A percentile compares a stretch with the other conserved stretches of the same genome.
phyloP scores from a whole-genome alignment of 2,113 vertebrate species.

The Gnathonemus longibarbis region DNA sequence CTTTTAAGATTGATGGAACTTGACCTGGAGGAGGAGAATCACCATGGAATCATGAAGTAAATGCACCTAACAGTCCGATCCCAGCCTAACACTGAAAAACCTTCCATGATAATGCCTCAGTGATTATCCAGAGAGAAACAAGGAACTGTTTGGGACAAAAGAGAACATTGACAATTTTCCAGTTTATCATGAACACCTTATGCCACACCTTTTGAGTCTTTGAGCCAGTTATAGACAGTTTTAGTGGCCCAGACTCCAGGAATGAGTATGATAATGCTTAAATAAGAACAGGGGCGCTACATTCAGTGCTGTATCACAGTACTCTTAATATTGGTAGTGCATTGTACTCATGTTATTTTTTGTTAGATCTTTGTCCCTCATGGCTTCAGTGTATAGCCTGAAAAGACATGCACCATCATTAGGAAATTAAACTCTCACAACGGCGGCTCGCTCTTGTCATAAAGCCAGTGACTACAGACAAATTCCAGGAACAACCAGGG shows the following conservation, averaged over 20 bases:
- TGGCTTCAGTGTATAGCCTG: not conserved
- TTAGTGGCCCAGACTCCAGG: not conserved
- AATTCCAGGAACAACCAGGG: not conserved
- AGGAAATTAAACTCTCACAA: constrained; percentile 2
- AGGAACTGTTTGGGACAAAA: not conserved
- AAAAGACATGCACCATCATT: not conserved
- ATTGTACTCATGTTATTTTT: not conserved
- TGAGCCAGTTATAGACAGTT: not conserved
- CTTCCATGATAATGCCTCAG: not conserved
- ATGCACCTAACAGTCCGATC: not conserved
- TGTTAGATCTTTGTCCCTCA: not conserved
- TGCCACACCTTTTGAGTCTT: not conserved
- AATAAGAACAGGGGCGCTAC: not conserved
- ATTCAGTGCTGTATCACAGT: not conserved
- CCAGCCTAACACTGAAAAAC: not conserved
- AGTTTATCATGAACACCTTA: not conserved
- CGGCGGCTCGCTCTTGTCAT: not conserved
- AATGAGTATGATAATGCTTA: not conserved
- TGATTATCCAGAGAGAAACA: not conserved
- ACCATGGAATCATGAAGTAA: not conserved
- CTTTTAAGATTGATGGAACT: constrained; percentile 7
- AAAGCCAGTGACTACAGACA: not conserved
- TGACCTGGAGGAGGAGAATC: not conserved
- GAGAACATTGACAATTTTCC: not conserved
- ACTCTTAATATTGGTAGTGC: not conserved